Evolutionary conservation across 2,113 vertebrate species (phyloP).

Genomic region (Kryptolebias marmoratus): DNA sequence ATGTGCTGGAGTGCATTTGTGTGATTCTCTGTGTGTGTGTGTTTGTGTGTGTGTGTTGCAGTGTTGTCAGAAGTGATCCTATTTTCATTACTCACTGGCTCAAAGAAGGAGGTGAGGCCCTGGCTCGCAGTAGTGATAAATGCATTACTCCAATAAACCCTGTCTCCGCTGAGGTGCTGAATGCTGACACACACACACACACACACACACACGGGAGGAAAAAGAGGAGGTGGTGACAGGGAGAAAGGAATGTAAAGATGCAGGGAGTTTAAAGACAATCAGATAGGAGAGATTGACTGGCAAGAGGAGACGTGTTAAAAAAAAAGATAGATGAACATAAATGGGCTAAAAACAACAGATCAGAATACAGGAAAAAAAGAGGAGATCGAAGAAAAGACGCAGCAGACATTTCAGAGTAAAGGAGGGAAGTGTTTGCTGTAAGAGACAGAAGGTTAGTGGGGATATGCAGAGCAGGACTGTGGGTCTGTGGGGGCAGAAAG

Average conservation of each 20-base stretch:
- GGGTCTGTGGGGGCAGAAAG: slow-evolving; percentile 31
- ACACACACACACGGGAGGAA: slow-evolving; percentile 26
- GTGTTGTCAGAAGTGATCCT: slow-evolving; percentile 82
- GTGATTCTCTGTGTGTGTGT: slow-evolving; percentile 22
- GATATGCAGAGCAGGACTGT: slow-evolving; percentile 58
- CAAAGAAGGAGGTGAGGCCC: slow-evolving; percentile 78
- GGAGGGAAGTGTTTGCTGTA: slow-evolving; percentile 30
- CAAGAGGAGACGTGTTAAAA: slow-evolving; percentile 71
- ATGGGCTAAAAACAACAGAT: slow-evolving; percentile 41
- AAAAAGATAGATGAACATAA: slow-evolving; percentile 55
- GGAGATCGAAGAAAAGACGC: slow-evolving; percentile 30
- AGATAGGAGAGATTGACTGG: slow-evolving; percentile 68
- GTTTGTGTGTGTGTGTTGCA: slow-evolving; percentile 43
- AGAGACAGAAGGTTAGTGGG: slow-evolving; percentile 59
- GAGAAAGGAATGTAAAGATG: slow-evolving; percentile 58
- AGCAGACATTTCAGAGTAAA: slow-evolving; percentile 30
- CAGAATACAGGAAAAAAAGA: slow-evolving; percentile 46
- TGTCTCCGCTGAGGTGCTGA: slow-evolving; percentile 73
- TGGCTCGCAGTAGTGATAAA: slow-evolving; percentile 76
- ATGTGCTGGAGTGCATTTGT: slow-evolving; percentile 38
- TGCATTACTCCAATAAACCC: slow-evolving; percentile 80
- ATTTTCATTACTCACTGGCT: slow-evolving; percentile 84
- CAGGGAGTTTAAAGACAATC: slow-evolving; percentile 73
- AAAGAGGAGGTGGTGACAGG: slow-evolving; percentile 46
- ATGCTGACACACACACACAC: slow-evolving; percentile 65